Base-by-base conservation (phyloP, 2,797 vertebrate genomes). In the Morelia viridis region DNA sequence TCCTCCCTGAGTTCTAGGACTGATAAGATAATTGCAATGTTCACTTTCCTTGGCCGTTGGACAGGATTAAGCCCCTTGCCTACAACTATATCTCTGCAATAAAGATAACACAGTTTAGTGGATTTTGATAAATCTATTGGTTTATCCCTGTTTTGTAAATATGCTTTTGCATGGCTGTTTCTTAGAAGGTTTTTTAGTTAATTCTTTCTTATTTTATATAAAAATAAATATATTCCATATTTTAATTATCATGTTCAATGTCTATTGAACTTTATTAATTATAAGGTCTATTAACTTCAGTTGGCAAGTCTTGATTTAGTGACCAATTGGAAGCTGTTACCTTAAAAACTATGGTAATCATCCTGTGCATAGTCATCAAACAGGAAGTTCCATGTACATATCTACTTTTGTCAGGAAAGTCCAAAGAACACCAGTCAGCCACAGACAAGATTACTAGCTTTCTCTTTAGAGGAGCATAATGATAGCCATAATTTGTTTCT, bases 1-100 rank as follows among this genome's bases (percentile, higher is more conserved):
- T 96, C 94, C 94, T 95, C 83, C 87, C 65, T 10, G 95, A 80
- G 94, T 93, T 80, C 19, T 90, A 89, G 61, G 88, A 88, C 4
- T 0, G 64, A 89, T 87, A 8, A 61, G 62, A 76, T 93, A 87
- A 94, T 89, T 28, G 90, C 65, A 58, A 92, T 91, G 89, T 89
- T 91, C 0, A 0, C 64, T 92, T 94, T 92, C 94, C 94, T 84
- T 92, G 95, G 93, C 94, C 96, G 31, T 15, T 0, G 94, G 95
- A 94, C 88, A 93, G 92, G 95, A 97, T 97, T 97, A 96, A 97
- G 96, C 92, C 87, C 80, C 86, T 96, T 97, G 97, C 97, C 97
- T 96, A 94, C 61, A 91, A 41, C 2, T 94, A 94, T 95, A 95
- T 93, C 92, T 13, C 85, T 53, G 89, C 83, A 41, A 61, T 90